Conservation (phyloP, 1,140 invertebrate species). For the Sinella curviseta region DNA sequence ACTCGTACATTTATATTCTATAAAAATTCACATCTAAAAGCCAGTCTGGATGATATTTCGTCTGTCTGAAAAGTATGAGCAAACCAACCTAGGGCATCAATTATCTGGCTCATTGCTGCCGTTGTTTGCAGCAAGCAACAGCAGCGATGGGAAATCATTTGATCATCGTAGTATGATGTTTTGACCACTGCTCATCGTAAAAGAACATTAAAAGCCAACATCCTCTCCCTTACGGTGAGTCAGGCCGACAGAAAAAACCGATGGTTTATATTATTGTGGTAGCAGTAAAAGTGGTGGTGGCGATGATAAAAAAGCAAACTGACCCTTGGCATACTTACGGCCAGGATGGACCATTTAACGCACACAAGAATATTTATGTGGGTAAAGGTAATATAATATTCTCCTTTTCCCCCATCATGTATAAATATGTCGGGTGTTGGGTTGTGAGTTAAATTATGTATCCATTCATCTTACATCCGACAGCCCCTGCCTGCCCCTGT, state of each 20-base stretch:
- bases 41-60: too few relatives aligned
- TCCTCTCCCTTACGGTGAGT: background rate
- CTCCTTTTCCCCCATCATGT: background rate
- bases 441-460: background rate
- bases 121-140: background rate
- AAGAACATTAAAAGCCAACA: slow-evolving; percentile 18
- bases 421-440: background rate
- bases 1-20: background rate
- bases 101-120: background rate
- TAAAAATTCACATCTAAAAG: background rate
- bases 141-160: background rate
- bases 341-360: slow-evolving; percentile 13
- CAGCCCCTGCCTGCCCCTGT: too few relatives aligned
- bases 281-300: too few relatives aligned
- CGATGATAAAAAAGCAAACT: slow-evolving; percentile 15
- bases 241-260: background rate
- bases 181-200: slow-evolving; percentile 20
- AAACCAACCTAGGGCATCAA: background rate
- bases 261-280: background rate
- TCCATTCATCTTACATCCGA: slow-evolving; percentile 16
- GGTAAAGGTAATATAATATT: background rate
- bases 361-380: background rate
- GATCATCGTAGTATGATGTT: background rate
- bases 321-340: background rate
- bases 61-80: background rate